A percentile compares a stretch with the other conserved stretches of the same genome.
Conservation (phyloP, 2,888 invertebrate species). For the Acronicta aceris region DNA sequence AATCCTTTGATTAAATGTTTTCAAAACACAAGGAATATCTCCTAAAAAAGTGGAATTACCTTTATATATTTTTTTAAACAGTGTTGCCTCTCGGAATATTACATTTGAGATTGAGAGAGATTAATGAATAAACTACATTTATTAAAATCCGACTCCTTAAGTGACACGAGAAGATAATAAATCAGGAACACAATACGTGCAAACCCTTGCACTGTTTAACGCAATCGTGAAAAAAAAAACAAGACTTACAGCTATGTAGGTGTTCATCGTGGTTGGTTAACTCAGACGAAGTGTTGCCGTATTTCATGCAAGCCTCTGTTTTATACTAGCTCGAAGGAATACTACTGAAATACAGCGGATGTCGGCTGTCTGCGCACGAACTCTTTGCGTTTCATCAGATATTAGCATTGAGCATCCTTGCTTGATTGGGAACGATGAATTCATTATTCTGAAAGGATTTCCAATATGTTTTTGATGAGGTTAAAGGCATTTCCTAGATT, state of each 20-base stretch:
- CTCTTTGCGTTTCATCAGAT: slow-evolving; percentile 52
- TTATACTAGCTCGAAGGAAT: slow-evolving; percentile 38
- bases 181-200: background rate
- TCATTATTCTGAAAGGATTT: slow-evolving; percentile 41
- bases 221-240: background rate
- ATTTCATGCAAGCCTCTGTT: slow-evolving; percentile 15
- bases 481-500: too few relatives aligned
- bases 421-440: slow-evolving; percentile 47
- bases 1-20: too few relatives aligned
- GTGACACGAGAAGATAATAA: background rate
- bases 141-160: too few relatives aligned
- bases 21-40: too few relatives aligned
- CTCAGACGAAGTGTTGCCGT: slow-evolving; percentile 76
- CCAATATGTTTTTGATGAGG: background rate
- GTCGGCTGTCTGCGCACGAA: slow-evolving; percentile 41
- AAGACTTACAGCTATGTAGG: slow-evolving; percentile 79
- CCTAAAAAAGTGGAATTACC: too few relatives aligned
- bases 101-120: too few relatives aligned
- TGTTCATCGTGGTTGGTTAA: slow-evolving; percentile 76
- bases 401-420: slow-evolving; percentile 63
- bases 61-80: too few relatives aligned
- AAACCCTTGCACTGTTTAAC: background rate
- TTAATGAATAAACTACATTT: too few relatives aligned
- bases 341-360: slow-evolving; percentile 53
- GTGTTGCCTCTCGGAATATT: too few relatives aligned